Percentiles rank a stretch among this genome's conserved stretches.
phyloP scores from a whole-genome alignment of 1,140 invertebrate species.

The Apocrypta bakeri region DNA sequence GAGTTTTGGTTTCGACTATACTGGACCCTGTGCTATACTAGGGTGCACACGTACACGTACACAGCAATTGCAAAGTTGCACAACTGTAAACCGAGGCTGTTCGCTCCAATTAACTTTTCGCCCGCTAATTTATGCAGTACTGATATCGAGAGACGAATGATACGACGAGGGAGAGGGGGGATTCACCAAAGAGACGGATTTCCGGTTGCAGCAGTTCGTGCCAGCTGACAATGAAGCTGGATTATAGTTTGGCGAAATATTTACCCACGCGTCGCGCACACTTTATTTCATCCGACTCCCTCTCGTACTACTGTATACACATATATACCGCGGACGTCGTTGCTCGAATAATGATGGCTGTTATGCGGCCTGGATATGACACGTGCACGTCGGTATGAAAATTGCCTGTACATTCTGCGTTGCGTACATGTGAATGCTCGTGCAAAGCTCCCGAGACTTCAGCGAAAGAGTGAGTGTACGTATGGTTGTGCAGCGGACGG shows the following conservation, averaged over 20 bases:
- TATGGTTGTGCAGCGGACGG: background rate
- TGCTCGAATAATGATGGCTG: constrained; percentile 31
- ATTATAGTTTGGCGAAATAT: constrained; percentile 34
- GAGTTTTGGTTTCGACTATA: background rate
- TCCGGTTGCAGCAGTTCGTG: constrained; percentile 28
- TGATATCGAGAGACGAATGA: background rate
- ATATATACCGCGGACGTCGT: no score
- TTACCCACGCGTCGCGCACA: background rate
- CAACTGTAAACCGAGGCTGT: constrained; percentile 39
- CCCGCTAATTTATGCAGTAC: constrained; percentile 49
- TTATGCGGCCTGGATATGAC: constrained; percentile 19
- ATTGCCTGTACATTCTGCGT: background rate
- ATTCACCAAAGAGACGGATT: background rate
- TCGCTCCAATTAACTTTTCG: constrained; percentile 53
- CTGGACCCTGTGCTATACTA: no score
- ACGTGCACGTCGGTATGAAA: constrained; percentile 28
- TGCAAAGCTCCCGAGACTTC: background rate
- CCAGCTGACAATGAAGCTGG: constrained; percentile 24
- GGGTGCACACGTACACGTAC: no score
- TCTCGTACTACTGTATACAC: background rate
- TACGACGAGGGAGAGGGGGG: background rate
- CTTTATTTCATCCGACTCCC: constrained; percentile 29
- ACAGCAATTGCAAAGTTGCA: constrained; percentile 37
- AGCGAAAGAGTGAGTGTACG: background rate
- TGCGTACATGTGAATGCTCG: background rate